Conservation (phyloP, 2,113 vertebrate genomes). For the Phylloscopus trochilus region DNA sequence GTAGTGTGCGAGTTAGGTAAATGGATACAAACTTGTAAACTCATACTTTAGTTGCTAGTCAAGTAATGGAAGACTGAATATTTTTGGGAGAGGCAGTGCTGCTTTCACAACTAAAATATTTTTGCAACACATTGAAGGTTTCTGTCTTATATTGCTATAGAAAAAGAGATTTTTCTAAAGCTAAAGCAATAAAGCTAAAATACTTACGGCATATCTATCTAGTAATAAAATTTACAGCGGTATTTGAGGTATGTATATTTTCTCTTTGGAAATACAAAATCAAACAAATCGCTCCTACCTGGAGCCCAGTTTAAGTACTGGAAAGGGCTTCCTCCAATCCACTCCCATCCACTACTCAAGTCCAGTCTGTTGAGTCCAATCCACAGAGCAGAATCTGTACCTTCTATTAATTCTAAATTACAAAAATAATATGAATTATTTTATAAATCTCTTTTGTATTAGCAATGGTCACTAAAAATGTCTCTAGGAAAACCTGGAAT, state of each 20-base stretch:
- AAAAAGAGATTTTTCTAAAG: background rate
- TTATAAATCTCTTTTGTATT: background rate
- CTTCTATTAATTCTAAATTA: slow-evolving; percentile 75
- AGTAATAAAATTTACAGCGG: background rate
- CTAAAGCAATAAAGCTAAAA: background rate
- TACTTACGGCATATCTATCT: background rate
- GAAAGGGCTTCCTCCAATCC: slow-evolving; percentile 87
- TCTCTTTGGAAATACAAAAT: background rate
- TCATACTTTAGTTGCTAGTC: background rate
- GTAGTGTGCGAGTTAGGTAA: background rate
- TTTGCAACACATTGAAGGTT: background rate
- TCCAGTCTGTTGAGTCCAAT: slow-evolving; percentile 90
- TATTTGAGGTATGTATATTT: background rate
- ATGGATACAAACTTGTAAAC: background rate
- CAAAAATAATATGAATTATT: background rate
- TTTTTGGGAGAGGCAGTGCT: background rate
- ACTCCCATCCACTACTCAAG: slow-evolving; percentile 87
- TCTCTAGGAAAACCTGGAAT: background rate
- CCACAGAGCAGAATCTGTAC: slow-evolving; percentile 80
- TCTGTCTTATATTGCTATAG: background rate
- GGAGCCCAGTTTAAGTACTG: slow-evolving; percentile 92
- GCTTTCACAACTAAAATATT: background rate
- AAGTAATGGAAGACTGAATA: background rate
- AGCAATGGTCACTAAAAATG: background rate
- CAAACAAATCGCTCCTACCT: slow-evolving; percentile 70